Conservation (phyloP, 1,140 invertebrate species). For the Aphaenogaster rudis region DNA sequence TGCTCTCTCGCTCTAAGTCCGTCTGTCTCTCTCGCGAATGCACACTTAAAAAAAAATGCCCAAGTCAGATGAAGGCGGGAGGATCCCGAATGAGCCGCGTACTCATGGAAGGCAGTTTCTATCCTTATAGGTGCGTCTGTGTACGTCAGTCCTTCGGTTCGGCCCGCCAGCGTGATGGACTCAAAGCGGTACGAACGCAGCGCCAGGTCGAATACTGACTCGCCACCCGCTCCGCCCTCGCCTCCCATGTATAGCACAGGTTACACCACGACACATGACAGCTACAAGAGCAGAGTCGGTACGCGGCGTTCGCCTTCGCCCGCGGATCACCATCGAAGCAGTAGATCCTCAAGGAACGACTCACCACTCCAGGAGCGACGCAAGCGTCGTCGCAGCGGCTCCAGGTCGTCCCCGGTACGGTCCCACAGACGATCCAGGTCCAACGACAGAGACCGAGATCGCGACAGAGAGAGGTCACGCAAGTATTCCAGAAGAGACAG, state of each 20-base stretch:
- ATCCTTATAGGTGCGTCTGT: constrained; percentile 85
- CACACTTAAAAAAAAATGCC: constrained; percentile 71
- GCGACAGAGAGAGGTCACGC: constrained; percentile 74
- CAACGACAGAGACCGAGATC: constrained; percentile 75
- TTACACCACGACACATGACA: constrained; percentile 73
- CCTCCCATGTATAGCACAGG: constrained; percentile 82
- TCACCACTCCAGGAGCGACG: constrained; percentile 79
- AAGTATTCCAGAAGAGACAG: constrained; percentile 81
- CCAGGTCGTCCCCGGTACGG: constrained; percentile 76
- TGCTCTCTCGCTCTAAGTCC: constrained; percentile 78
- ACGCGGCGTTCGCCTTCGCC: constrained; percentile 81
- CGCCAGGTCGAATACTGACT: constrained; percentile 77
- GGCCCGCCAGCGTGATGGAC: constrained; percentile 76
- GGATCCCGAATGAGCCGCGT: constrained; percentile 74
- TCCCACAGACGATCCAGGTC: constrained; percentile 81
- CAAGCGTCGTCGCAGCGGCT: constrained; percentile 79
- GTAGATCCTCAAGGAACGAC: constrained; percentile 76
- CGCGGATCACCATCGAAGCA: constrained; percentile 73
- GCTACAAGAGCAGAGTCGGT: constrained; percentile 78
- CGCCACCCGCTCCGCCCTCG: constrained; percentile 82
- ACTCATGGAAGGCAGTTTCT: constrained; percentile 87
- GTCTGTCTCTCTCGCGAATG: constrained; percentile 74
- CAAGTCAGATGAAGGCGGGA: constrained; percentile 79
- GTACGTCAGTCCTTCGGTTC: constrained; percentile 72
- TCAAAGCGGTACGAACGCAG: constrained; percentile 78